Evolutionary conservation across 2,888 invertebrate genomes (phyloP), one percentile per base, ranked within the genome.

Genomic region (Leucoptera coffeella): DNA sequence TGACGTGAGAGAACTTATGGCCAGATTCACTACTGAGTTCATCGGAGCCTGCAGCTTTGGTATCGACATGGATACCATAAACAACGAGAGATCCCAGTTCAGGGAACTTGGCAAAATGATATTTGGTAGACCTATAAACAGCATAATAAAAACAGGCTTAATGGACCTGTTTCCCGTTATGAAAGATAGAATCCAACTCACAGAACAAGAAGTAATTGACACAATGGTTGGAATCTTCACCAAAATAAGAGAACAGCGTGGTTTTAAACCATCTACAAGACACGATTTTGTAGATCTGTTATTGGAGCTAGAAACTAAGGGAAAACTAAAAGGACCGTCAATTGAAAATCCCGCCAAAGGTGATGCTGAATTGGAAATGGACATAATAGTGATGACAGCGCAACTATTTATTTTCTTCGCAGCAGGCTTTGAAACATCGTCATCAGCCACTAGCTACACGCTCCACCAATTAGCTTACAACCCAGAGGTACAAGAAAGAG

Each of bases 341-440:
- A 28, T 30, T 2, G 30, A 30, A 26, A 25, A 31, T n/a, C n/a
- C 23, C 4, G 28, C 25, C 17, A 27, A 28, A n/a, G 20, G 22
- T 2, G 25, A 25, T 14, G 20, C 25, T 4, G 20, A 30, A 3
- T 14, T 32, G 11, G 29, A 29, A 22, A 12, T 35, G 1, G 32
- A 32, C 12, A 26, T 32, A n/a, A 15, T 30, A 4, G 21, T 35
- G 19, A 23, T 35, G 9, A 27, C 31, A 12, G 30, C 35, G n/a
- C 33, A 35, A 26, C 25, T 28, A 5, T 31, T 37, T 15, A 25
- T 35, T 7, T 37, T 36, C 17, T 36, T 36, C 17, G 31, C 28
- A 11, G 49, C 45, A 12, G 49, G 49, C 1, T 47, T 42, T 27
- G 47, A 47, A 31, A 44, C 47, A 2, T 46, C 46, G 1, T 44